Conservation (phyloP, 30 jellyfish, hydroid and myxozoan species). For the Turritopsis rubra region DNA sequence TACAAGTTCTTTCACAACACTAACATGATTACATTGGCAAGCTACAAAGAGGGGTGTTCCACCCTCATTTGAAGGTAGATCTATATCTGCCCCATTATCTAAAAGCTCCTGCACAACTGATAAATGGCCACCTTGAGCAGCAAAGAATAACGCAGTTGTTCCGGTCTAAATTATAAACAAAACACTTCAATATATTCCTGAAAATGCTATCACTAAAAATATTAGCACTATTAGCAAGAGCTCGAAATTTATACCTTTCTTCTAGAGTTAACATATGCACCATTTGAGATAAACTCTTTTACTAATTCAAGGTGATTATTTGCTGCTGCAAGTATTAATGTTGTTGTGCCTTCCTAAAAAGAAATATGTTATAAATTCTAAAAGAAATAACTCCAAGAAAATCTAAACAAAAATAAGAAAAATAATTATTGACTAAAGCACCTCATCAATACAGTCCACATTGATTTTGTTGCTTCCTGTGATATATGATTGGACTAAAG, state of each 20-base stretch:
- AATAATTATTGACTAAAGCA: neutral
- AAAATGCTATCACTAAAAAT: no score
- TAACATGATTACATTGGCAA: constrained; percentile 82
- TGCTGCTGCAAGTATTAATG: constrained; percentile 86
- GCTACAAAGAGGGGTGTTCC: constrained; percentile 95
- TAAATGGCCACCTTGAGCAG: constrained; percentile 93
- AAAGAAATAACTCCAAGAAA: neutral
- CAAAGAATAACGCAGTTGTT: constrained; percentile 93
- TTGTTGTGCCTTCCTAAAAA: constrained; percentile 92
- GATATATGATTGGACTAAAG: constrained; percentile 54
- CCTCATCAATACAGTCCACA: constrained; percentile 89
- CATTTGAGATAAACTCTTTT: constrained; percentile 53
- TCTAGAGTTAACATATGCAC: constrained; percentile 77
- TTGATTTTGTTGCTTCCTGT: constrained; percentile 52
- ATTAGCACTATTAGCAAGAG: neutral
- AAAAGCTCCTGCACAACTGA: constrained; percentile 68
- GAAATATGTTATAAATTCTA: neutral
- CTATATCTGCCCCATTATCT: constrained; percentile 73
- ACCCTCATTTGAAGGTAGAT: constrained; percentile 84
- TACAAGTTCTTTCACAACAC: constrained; percentile 76
- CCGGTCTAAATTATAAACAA: constrained; percentile 64
- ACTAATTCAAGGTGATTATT: constrained; percentile 77
- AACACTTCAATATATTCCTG: no score
- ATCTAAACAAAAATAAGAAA: neutral
- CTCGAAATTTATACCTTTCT: constrained; percentile 43